Percentiles rank a stretch among this genome's conserved stretches.
Evolutionary conservation across 2,888 invertebrate genomes (phyloP).

Genomic region (Acanthosepion esculentum): DNA sequence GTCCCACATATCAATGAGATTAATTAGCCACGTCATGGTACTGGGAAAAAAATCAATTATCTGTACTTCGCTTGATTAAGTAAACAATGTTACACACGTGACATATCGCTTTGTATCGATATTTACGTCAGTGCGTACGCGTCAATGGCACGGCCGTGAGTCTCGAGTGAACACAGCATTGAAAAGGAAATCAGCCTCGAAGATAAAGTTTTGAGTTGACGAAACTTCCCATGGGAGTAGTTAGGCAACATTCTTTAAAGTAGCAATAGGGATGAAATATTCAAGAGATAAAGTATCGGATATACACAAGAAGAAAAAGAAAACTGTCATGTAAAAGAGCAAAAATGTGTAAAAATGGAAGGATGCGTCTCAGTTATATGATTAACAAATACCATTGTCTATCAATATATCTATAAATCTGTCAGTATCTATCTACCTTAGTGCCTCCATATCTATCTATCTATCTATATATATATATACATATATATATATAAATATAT

Average conservation of each 20-base stretch:
- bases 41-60: not conserved
- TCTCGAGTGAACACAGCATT: not conserved
- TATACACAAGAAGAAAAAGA: not conserved
- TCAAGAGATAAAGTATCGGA: not conserved
- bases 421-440: too few species aligned
- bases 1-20: not conserved
- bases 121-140: not conserved
- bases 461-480: too few species aligned
- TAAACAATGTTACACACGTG: not conserved
- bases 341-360: too few species aligned
- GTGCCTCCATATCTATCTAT: too few species aligned
- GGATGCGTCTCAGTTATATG: too few species aligned
- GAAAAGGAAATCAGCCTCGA: not conserved
- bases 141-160: not conserved
- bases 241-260: not conserved
- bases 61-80: not conserved
- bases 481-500: too few species aligned
- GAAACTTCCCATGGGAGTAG: not conserved
- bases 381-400: too few species aligned
- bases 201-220: not conserved
- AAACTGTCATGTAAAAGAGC: not conserved
- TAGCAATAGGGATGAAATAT: not conserved
- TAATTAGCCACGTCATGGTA: not conserved
- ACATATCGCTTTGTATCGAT: not conserved
- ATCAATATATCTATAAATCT: too few species aligned